Conservation (phyloP, 2,888 invertebrate genomes). For the Coelogynopora nodosa region DNA sequence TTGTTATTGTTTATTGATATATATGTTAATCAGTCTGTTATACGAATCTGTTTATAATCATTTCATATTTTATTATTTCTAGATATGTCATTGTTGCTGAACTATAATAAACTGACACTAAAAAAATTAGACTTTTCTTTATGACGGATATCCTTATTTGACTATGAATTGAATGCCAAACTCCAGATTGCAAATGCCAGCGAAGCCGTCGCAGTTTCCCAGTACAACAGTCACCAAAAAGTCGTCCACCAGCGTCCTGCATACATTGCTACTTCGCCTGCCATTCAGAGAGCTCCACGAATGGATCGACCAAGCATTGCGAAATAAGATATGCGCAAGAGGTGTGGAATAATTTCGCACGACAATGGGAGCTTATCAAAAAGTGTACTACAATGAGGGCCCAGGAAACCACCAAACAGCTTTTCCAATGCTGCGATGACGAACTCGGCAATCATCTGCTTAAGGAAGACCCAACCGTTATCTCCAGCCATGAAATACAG, state of each 20-base stretch:
- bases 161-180: constrained; percentile 27
- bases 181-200: not conserved
- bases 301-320: constrained; percentile 10
- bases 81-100: constrained; percentile 18
- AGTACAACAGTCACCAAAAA: constrained; percentile 29
- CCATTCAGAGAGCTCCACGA: constrained; percentile 6
- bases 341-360: constrained; percentile 26
- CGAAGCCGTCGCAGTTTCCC: constrained; percentile 26
- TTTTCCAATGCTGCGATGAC: constrained; percentile 23
- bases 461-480: constrained; percentile 3
- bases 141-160: not conserved
- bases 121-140: constrained; percentile 22
- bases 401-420: constrained; percentile 4
- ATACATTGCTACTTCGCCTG: constrained; percentile 6
- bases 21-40: no score
- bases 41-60: not conserved
- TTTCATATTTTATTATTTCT: constrained; percentile 15
- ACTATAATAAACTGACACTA: not conserved
- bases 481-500: not conserved
- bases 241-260: not conserved
- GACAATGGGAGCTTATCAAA: constrained; percentile 3
- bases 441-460: constrained; percentile 32
- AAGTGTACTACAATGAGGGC: constrained; percentile 23
- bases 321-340: constrained; percentile 21
- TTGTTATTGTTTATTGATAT: no score